phyloP scores from a whole-genome alignment of 2,888 invertebrate species.

The Nebria salina region DNA sequence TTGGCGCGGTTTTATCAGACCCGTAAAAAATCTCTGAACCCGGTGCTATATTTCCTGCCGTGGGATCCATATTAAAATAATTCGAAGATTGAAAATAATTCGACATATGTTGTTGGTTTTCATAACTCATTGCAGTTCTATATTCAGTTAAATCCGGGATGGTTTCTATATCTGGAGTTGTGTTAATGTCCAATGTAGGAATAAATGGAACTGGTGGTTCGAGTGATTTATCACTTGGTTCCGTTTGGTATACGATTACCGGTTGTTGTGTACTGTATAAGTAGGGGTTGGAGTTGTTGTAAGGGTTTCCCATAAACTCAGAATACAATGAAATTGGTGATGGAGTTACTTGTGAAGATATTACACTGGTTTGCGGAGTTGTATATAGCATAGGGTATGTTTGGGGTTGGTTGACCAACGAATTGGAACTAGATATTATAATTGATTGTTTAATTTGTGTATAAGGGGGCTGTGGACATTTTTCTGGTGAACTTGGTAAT shows the following conservation, averaged over 20 bases:
- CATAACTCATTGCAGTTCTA: constrained; percentile 28
- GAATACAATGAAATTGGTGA: constrained; percentile 62
- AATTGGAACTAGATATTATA: background rate
- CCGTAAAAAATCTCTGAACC: constrained; percentile 73
- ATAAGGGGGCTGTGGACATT: constrained; percentile 41
- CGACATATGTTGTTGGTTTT: constrained; percentile 48
- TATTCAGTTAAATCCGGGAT: constrained; percentile 17
- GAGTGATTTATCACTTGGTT: constrained; percentile 47
- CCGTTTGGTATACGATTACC: constrained; percentile 42
- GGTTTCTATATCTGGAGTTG: constrained; percentile 29
- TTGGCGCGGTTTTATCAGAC: constrained; percentile 56
- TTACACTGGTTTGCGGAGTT: constrained; percentile 49
- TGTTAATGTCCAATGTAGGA: constrained; percentile 24
- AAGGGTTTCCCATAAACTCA: constrained; percentile 69
- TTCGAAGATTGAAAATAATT: constrained; percentile 71
- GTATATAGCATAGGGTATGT: constrained; percentile 59
- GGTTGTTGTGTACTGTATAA: constrained; percentile 22
- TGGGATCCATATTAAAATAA: constrained; percentile 70
- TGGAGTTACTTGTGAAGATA: constrained; percentile 53
- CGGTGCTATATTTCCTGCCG: constrained; percentile 63
- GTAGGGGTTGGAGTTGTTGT: constrained; percentile 59
- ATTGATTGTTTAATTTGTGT: constrained; percentile 22
- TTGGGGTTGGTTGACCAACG: constrained; percentile 52
- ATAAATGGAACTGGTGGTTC: background rate
- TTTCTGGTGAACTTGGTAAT: constrained; percentile 52